phyloP scores from a whole-genome alignment of 2,888 invertebrate species.

The Cremastinae sp. region DNA sequence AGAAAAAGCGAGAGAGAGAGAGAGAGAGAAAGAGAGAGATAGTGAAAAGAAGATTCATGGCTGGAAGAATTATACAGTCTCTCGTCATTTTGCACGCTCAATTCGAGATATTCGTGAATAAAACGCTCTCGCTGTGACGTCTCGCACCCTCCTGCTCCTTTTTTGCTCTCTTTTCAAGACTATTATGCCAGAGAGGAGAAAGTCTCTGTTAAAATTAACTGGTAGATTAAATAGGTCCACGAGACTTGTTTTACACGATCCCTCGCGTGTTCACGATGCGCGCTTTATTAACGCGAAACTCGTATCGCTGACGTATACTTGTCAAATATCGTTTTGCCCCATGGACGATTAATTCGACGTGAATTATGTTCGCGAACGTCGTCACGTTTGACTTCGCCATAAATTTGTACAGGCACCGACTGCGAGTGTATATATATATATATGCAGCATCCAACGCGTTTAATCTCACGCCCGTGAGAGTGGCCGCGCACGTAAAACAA shows the following conservation, averaged over 20 bases:
- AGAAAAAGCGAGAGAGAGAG: too few species aligned
- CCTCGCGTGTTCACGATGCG: slow-evolving; percentile 19
- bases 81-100: slow-evolving; percentile 75
- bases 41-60: too few species aligned
- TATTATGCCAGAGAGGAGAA: too few species aligned
- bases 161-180: not conserved
- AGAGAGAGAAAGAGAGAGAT: too few species aligned
- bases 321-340: slow-evolving; percentile 54
- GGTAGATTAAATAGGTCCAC: too few species aligned
- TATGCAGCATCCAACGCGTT: too few species aligned
- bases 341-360: slow-evolving; percentile 66
- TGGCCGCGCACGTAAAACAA: too few species aligned
- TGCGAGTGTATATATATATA: not conserved
- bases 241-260: slow-evolving; percentile 14
- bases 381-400: too few species aligned
- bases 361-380: too few species aligned
- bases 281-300: slow-evolving; percentile 70
- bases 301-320: too few species aligned
- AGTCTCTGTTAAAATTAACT: slow-evolving; percentile 36
- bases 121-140: not conserved
- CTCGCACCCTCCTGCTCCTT: slow-evolving; percentile 21
- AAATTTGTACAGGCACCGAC: too few species aligned
- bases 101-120: slow-evolving; percentile 64
- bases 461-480: too few species aligned
- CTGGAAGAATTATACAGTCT: slow-evolving; percentile 69